phyloP scores from a whole-genome alignment of 2,797 vertebrate species.

The Syngnathus acus region DNA sequence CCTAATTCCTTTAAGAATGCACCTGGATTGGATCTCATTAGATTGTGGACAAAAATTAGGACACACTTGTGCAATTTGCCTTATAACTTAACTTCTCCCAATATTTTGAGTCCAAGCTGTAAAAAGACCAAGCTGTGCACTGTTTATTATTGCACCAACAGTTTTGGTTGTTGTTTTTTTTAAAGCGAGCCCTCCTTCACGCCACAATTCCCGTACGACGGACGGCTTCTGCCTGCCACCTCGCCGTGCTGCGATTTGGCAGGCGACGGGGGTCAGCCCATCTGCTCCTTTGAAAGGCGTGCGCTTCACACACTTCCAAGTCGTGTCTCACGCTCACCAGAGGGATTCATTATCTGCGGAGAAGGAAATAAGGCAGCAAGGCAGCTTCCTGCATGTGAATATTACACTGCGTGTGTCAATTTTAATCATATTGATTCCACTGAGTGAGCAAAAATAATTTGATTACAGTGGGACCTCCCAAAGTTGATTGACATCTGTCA shows the following conservation, averaged over 20 bases:
- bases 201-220: slow-evolving; percentile 37
- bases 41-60: background rate
- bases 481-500: too few relatives aligned
- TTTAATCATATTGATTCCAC: background rate
- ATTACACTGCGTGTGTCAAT: background rate
- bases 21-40: background rate
- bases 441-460: too few relatives aligned
- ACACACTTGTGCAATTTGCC: slow-evolving; percentile 18
- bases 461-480: too few relatives aligned
- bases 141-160: slow-evolving; percentile 40
- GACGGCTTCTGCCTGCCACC: slow-evolving; percentile 33
- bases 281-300: slow-evolving; percentile 42
- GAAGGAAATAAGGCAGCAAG: background rate
- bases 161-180: slow-evolving; percentile 11
- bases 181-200: slow-evolving; percentile 33
- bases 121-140: slow-evolving; percentile 19
- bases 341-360: background rate
- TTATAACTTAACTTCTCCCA: background rate
- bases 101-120: background rate
- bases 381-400: background rate
- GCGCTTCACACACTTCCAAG: slow-evolving; percentile 52
- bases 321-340: slow-evolving; percentile 29
- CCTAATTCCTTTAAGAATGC: background rate
- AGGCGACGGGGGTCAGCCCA: slow-evolving; percentile 56
- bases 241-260: slow-evolving; percentile 51